Evolutionary conservation across 2,888 invertebrate genomes (phyloP), one percentile per base, ranked within the genome.

Genomic region (Diogma glabrata): DNA sequence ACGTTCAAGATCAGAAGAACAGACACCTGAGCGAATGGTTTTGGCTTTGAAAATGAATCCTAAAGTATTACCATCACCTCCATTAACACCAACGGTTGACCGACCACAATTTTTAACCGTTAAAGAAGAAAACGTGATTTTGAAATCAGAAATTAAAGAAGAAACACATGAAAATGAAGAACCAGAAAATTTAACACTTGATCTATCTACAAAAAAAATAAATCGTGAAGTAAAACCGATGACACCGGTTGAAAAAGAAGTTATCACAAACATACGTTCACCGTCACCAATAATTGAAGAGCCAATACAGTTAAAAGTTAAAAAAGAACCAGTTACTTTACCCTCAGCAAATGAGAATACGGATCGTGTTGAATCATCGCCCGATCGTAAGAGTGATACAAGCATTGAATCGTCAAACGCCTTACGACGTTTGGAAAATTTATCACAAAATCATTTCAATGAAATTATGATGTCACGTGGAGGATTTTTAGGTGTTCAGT

Each of bases 361-460:
- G 6, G 24, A 24, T 24, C 6, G 6, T 6, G 24, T 7, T 7
- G 24, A 24, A 9, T 24, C 24, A 16, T 24, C 23, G 3, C 46
- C 46, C 24, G 24, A 46, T 8, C 24, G 23, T 7, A 16, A 16
- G 23, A 16, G 23, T 14, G 16, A 24, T 24, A 22, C 46, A 46
- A 46, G 9, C 24, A 10, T 46, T 24, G 46, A 46, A 7, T 22
- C 45, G 30, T 77, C 80, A 60, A 84, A 84, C 67, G 82, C 87
- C 49, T 72, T 88, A 57, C 77, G 85, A 61, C 81, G 84, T 63
- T 73, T 88, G 60, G 87, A 88, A 73, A 84, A 81, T 67, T 74
- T 88, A 61, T 87, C 87, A 46, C 83, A 84, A 66, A 86, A 85
- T 51, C 81, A 82, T 64, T 84, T 85, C 62, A 81, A 80, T 50